phyloP scores from a whole-genome alignment of 2,888 invertebrate genomes.

The Erebia palarica region DNA sequence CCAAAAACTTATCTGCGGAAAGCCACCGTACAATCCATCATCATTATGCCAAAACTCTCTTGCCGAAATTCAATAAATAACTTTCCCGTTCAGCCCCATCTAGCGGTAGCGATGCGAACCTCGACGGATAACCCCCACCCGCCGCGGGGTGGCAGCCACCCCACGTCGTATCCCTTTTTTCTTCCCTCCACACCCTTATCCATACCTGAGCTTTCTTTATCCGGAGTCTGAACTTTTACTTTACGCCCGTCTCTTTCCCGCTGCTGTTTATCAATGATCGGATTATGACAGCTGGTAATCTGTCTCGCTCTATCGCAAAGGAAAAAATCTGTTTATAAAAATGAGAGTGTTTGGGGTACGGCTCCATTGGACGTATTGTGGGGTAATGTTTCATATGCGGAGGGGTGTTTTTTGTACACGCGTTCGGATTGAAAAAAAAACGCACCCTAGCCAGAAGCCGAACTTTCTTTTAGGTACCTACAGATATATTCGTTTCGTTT shows the following conservation, averaged over 20 bases:
- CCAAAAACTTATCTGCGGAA: constrained; percentile 75
- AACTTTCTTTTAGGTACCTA: constrained; percentile 74
- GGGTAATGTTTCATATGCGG: constrained; percentile 78
- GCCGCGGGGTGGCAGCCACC: constrained; percentile 65
- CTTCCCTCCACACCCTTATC: constrained; percentile 80
- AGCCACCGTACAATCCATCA: constrained; percentile 79
- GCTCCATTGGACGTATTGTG: constrained; percentile 71
- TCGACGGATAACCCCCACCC: constrained; percentile 54
- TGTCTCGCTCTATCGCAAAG: constrained; percentile 63
- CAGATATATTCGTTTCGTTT: constrained; percentile 69
- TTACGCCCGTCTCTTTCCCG: constrained; percentile 64
- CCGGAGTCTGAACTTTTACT: constrained; percentile 76
- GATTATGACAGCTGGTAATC: constrained; percentile 47
- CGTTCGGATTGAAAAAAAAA: constrained; percentile 66
- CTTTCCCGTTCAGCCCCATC: constrained; percentile 72
- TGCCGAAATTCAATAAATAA: constrained; percentile 79
- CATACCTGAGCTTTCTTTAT: constrained; percentile 82
- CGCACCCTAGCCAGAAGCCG: constrained; percentile 67
- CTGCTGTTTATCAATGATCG: constrained; percentile 37
- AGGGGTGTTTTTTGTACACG: constrained; percentile 75
- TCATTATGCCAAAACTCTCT: constrained; percentile 77
- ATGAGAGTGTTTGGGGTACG: constrained; percentile 69
- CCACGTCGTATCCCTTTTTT: constrained; percentile 79
- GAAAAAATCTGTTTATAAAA: constrained; percentile 81
- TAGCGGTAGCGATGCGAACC: constrained; percentile 70